Percentiles rank a stretch among this genome's conserved stretches.
These are phyloP conservation scores for Ridgeia piscesae DNA, from an alignment of 1,140 invertebrate species.

Conservation along the genomic window DNA sequence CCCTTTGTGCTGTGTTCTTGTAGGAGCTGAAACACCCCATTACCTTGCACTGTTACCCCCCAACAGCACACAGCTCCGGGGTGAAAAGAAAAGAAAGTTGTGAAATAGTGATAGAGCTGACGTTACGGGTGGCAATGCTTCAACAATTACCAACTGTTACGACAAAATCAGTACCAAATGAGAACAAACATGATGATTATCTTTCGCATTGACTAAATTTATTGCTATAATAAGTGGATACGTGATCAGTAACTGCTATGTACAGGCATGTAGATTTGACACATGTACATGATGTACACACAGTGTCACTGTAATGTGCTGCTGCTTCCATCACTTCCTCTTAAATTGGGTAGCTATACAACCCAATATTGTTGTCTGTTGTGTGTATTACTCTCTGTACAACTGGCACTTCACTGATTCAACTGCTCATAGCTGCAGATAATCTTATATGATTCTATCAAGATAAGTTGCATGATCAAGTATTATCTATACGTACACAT, in stretches of 20 bases:
- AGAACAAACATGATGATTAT: neutral
- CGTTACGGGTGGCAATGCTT: neutral
- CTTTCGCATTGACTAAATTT: neutral
- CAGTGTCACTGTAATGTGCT: neutral
- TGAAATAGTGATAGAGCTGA: conserved; percentile 4
- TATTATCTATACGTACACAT: neutral
- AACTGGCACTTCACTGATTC: neutral
- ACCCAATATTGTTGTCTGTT: too few relatives aligned
- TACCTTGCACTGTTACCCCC: conserved; percentile 61
- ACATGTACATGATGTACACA: neutral
- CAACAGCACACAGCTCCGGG: conserved; percentile 54
- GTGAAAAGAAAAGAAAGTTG: conserved; percentile 52
- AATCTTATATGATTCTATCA: neutral
- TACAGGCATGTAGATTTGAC: neutral
- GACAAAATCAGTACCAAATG: neutral
- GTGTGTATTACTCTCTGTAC: too few relatives aligned
- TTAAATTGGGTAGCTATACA: too few relatives aligned
- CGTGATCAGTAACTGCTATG: neutral
- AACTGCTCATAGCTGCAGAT: neutral
- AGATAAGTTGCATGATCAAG: neutral
- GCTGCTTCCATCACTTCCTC: neutral
- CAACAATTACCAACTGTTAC: neutral
- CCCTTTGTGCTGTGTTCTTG: conserved; percentile 24
- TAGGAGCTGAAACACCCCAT: conserved; percentile 60
- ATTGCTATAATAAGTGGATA: neutral